Evolutionary conservation across 1,140 invertebrate species (phyloP), one percentile per base, ranked within the genome.

Genomic region (Oncopeltus fasciatus): DNA sequence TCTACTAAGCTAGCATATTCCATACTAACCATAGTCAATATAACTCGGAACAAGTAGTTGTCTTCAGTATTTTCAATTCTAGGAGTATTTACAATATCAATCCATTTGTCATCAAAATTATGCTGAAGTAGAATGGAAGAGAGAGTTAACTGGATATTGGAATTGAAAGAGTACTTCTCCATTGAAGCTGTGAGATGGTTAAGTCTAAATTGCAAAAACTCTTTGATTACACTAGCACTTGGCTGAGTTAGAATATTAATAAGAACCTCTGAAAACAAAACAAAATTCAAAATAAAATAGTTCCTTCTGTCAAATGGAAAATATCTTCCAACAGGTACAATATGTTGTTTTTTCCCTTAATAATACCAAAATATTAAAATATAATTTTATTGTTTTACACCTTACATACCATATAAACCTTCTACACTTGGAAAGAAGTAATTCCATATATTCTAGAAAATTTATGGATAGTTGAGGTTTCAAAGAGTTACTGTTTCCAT

Each of bases 151-250:
- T 74, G 76, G 0, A 87, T 80, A 51, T 80, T 78, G 29, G 87
- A 79, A 65, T 89, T 86, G 66, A 83, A 92, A 0, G 88, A 91
- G 69, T 84, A 78, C 68, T 88, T 83, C 0, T 79, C 74, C 43
- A 90, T 75, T 33, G 80, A 78, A 0, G 84, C 75, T 66, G 90
- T 86, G n/a, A 95, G 68, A 2, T 78, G 75, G 14, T 78, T 53
- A 1, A 68, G n/a, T 14, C 56, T 59, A 33, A 64, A 61, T 18
- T 44, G 18, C 5, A 64, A 12, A 24, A 62, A 51, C 20, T 63
- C 8, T 20, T 63, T 49, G n/a, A 28, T 27, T 72, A 24, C 51
- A 59, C 11, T 65, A 44, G 44, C 8, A 16, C 26, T 14, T n/a
- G n/a, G n/a, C 2, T 18, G n/a, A 8, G 2, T 21, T 21, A 44